Conservation (phyloP, 2,113 vertebrate genomes). For the Nestor notabilis region DNA sequence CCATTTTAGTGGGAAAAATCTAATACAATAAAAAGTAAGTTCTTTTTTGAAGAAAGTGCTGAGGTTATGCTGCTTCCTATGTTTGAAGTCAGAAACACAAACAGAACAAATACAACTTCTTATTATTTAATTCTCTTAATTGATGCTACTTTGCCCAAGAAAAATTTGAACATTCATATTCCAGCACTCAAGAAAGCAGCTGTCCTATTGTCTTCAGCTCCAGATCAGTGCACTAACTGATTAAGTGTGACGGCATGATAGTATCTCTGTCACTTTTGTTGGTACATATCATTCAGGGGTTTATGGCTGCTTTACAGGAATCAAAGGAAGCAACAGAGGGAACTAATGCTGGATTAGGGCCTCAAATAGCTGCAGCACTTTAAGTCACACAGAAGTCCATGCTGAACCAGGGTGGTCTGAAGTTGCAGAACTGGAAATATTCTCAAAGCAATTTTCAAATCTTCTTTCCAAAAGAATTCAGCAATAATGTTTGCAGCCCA, state of each 20-base stretch:
- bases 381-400: neutral
- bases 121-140: neutral
- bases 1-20: neutral
- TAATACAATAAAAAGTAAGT: neutral
- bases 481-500: neutral
- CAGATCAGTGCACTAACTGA: neutral
- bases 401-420: neutral
- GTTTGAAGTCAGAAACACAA: neutral
- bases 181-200: rapidly evolving
- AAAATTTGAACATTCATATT: neutral
- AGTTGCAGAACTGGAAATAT: neutral
- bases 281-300: neutral
- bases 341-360: neutral
- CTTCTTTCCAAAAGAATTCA: neutral
- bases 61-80: neutral
- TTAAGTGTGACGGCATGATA: neutral
- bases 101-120: neutral
- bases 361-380: neutral
- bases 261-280: neutral
- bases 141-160: neutral
- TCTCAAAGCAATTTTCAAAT: neutral
- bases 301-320: neutral
- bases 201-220: neutral
- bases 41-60: neutral
- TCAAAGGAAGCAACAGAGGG: neutral